Evolutionary conservation across 2,888 invertebrate genomes (phyloP).

Genomic region (Zeuzera pyrina): DNA sequence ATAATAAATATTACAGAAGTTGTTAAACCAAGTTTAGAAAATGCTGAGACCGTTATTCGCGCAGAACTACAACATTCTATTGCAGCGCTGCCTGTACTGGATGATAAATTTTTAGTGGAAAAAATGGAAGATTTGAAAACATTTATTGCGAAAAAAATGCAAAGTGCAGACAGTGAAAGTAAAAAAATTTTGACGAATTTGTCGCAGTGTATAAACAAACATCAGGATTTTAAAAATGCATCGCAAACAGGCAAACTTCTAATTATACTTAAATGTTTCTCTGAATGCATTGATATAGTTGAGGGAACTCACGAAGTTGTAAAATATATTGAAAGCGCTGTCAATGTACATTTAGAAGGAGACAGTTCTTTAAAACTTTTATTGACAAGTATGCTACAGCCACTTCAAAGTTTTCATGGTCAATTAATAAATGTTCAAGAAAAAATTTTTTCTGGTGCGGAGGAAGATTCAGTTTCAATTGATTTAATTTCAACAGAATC

Average conservation of each 20-base stretch:
- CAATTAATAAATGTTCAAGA: conserved; percentile 43
- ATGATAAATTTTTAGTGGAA: conserved; percentile 20
- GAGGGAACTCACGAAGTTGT: conserved; percentile 23
- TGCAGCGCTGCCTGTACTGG: conserved; percentile 6
- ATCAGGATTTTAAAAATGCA: conserved; percentile 41
- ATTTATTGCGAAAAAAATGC: conserved; percentile 22
- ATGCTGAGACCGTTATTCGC: conserved; percentile 22
- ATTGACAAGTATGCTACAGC: conserved; percentile 41
- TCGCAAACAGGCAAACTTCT: conserved; percentile 37
- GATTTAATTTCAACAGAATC: conserved; percentile 46
- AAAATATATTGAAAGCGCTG: conserved; percentile 14
- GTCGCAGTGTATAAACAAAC: conserved; percentile 31
- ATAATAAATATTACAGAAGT: conserved; percentile 21
- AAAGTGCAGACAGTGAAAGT: conserved; percentile 13
- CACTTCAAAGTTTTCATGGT: conserved; percentile 40
- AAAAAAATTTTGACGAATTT: conserved; percentile 26
- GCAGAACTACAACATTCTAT: conserved; percentile 27
- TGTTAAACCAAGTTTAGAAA: conserved; percentile 23
- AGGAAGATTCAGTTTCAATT: conserved; percentile 37
- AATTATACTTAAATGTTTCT: conserved; percentile 46
- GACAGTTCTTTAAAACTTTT: conserved; percentile 29
- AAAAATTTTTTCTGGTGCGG: conserved; percentile 34
- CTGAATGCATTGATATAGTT: conserved; percentile 43
- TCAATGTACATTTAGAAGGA: conserved; percentile 25
- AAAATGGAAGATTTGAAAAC: conserved; percentile 27